Base-by-base conservation (phyloP, 2,888 invertebrate species). In the Thymelicus lineola region DNA sequence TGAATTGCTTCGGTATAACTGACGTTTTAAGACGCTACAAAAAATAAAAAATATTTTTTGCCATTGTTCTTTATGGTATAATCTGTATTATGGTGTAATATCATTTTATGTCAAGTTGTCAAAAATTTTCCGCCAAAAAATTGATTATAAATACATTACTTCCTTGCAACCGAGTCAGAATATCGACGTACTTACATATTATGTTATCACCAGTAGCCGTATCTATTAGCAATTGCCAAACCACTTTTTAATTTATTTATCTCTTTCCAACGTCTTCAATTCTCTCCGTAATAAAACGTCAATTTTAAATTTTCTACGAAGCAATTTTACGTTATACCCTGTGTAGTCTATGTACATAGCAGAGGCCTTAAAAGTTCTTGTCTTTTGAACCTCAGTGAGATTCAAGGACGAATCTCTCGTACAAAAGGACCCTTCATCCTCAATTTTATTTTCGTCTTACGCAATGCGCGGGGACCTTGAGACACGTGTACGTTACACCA, bases 371-470 rank as follows among this genome's bases (percentile, higher is more conserved):
- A 17, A 53, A 66, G n/a, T 67, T 64, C 50, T 45, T 55, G 70
- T 71, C 69, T 64, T 73, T 72, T 71, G 53, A 62, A 66, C 60
- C 63, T 62, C 74, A 72, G 70, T 67, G 71, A 66, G 42, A 50
- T 69, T 66, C 73, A 76, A 75, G 76, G 76, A 74, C 73, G 57
- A 70, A 46, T 59, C 57, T 72, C 42, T 66, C 42, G 28, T 61
- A 71, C 70, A 70, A 74, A 76, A 75, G 67, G 73, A 73, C 75
- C 74, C 76, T 74, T 73, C 68, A 72, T 66, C 48, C 74, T 70
- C 72, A 66, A 50, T 66, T 70, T 72, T 58, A 73, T 74, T 74
- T 73, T 72, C 67, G 70, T 72, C 68, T 66, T 66, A 66, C 66
- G 66, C 59, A 66, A 66, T 10, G 17, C 48, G 2, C 36, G 46